Conservation (phyloP, 2,113 vertebrate genomes). For the Larimichthys crocea region DNA sequence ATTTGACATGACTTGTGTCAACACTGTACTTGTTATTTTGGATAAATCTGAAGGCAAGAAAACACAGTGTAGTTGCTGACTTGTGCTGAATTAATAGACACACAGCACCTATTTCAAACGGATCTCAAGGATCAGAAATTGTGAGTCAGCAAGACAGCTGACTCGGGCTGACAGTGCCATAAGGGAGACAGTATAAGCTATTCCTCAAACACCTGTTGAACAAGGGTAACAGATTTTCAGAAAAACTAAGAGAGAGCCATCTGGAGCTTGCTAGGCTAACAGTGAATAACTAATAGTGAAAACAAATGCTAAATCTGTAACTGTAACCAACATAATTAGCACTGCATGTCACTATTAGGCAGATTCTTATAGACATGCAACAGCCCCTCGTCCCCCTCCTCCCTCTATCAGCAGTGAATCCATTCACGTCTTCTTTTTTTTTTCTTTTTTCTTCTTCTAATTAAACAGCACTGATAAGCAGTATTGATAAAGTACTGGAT, state of each 20-base stretch:
- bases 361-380: neutral
- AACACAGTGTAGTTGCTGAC: neutral
- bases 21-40: neutral
- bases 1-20: neutral
- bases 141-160: neutral
- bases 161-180: neutral
- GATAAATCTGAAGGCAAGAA: neutral
- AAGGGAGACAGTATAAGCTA: neutral
- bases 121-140: neutral
- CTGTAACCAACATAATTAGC: neutral
- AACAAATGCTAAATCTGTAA: neutral
- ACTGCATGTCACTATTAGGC: neutral
- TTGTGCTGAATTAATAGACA: neutral
- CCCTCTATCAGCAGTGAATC: neutral
- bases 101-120: neutral
- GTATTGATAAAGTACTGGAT: conserved; percentile 4
- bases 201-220: neutral
- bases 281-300: neutral
- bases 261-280: neutral
- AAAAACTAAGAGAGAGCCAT: neutral
- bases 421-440: neutral
- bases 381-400: neutral
- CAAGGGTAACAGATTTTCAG: neutral
- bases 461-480: conserved; percentile 25
- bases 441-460: conserved; percentile 3